Conservation (phyloP, 1,140 invertebrate species). For the Adelges cooleyi region DNA sequence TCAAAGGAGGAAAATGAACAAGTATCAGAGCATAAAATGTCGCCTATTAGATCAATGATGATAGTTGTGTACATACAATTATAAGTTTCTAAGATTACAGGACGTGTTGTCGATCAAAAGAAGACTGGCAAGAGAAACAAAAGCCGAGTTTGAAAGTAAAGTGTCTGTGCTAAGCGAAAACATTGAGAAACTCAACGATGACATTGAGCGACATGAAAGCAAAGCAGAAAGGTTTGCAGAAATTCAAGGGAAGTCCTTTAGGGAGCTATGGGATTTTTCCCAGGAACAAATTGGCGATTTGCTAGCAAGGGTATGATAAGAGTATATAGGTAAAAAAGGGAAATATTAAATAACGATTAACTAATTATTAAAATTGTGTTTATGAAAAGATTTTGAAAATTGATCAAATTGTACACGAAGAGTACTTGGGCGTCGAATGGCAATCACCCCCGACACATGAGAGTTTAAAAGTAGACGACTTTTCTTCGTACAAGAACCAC, state of each 20-base stretch:
- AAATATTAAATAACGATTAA: no score
- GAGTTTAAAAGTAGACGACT: background rate
- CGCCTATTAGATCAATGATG: background rate
- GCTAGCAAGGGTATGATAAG: background rate
- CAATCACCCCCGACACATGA: conserved; percentile 37
- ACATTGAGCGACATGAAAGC: background rate
- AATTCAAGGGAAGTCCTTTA: conserved; percentile 6
- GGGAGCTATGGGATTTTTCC: conserved; percentile 17
- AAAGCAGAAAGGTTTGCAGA: conserved; percentile 5
- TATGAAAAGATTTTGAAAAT: conserved; percentile 44
- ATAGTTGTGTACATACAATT: background rate
- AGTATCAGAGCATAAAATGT: conserved; percentile 10
- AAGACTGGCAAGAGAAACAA: background rate
- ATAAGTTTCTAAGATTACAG: background rate
- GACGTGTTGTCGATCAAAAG: conserved; percentile 10
- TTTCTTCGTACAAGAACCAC: background rate
- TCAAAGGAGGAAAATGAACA: conserved; percentile 42
- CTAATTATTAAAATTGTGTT: conserved; percentile 1
- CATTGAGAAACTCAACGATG: conserved; percentile 7
- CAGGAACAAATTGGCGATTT: background rate
- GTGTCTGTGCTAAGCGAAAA: background rate
- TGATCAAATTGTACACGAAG: conserved; percentile 54
- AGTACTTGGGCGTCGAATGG: conserved; percentile 55
- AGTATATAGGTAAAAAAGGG: no score
- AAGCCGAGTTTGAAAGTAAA: background rate